Conservation (phyloP, 2,888 invertebrate species). For the Volucella bombylans region DNA sequence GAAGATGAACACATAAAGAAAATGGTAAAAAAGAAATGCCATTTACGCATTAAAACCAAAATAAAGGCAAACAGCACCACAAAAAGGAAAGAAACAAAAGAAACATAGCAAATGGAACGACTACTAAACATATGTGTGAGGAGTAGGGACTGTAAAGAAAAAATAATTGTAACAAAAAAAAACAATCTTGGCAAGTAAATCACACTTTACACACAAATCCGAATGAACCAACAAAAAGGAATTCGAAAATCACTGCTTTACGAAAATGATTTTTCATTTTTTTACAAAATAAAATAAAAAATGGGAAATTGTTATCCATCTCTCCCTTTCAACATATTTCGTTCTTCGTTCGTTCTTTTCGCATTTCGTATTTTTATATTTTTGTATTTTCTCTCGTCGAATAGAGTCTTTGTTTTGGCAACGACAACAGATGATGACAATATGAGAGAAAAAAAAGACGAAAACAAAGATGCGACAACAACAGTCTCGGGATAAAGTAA, state of each 20-base stretch:
- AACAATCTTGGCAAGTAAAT: slow-evolving; percentile 27
- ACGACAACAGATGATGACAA: slow-evolving; percentile 60
- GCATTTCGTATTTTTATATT: slow-evolving; percentile 13
- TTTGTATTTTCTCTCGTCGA: slow-evolving; percentile 9
- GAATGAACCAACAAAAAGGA: slow-evolving; percentile 2
- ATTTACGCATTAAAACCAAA: slow-evolving; percentile 67
- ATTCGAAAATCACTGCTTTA: slow-evolving; percentile 20
- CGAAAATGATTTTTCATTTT: slow-evolving; percentile 30
- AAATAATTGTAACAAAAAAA: slow-evolving; percentile 9
- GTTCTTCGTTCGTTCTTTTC: slow-evolving; percentile 40
- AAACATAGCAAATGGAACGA: slow-evolving; percentile 20
- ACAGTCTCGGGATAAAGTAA: slow-evolving; percentile 49
- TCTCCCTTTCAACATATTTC: slow-evolving; percentile 23
- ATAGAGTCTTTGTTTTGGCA: slow-evolving; percentile 60
- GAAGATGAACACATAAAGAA: slow-evolving; percentile 3
- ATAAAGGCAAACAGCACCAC: slow-evolving; percentile 53
- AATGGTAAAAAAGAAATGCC: slow-evolving; percentile 15
- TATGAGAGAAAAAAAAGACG: slow-evolving; percentile 18
- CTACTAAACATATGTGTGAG: slow-evolving; percentile 40
- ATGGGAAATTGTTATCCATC: slow-evolving; percentile 22
- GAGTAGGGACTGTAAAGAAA: not conserved
- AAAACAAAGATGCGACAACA: slow-evolving; percentile 7
- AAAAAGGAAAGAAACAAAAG: slow-evolving; percentile 48
- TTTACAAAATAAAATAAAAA: slow-evolving; percentile 1
- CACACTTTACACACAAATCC: slow-evolving; percentile 12